These are phyloP conservation scores for Cromileptes altivelis DNA, from an alignment of 2,113 vertebrate genomes.

Conservation along the genomic window DNA sequence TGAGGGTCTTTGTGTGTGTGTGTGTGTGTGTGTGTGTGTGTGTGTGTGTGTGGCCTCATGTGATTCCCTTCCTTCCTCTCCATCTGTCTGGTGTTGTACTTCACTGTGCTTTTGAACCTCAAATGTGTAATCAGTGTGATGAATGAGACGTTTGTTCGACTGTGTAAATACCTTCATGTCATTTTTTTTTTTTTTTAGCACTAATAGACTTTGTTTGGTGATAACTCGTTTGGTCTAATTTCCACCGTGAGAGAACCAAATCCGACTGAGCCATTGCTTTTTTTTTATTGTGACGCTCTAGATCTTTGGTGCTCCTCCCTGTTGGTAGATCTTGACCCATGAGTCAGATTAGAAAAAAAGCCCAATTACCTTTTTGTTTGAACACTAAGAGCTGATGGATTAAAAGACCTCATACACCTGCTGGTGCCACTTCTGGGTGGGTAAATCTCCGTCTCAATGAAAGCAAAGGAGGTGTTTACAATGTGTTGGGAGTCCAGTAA, in stretches of 20 bases:
- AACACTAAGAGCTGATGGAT: not conserved
- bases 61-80: conserved; percentile 50
- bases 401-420: not conserved
- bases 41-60: not conserved
- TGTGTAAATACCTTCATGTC: not conserved
- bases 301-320: not conserved
- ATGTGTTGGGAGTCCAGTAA: not conserved
- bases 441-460: not conserved
- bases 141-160: conserved; percentile 28
- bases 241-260: not conserved
- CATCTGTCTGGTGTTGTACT: conserved; percentile 32
- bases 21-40: conserved; percentile 39
- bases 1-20: conserved; percentile 31
- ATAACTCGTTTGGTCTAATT: not conserved
- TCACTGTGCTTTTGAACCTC: conserved; percentile 20
- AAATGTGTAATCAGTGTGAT: not conserved
- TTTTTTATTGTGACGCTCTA: not conserved
- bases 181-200: not conserved
- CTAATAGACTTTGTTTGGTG: not conserved
- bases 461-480: no score
- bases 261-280: not conserved
- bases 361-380: not conserved
- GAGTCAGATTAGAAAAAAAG: not conserved
- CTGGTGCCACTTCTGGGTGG: no score
- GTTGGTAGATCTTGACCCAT: not conserved